phyloP scores from a whole-genome alignment of 2,888 invertebrate species.

The Atherix ibis region DNA sequence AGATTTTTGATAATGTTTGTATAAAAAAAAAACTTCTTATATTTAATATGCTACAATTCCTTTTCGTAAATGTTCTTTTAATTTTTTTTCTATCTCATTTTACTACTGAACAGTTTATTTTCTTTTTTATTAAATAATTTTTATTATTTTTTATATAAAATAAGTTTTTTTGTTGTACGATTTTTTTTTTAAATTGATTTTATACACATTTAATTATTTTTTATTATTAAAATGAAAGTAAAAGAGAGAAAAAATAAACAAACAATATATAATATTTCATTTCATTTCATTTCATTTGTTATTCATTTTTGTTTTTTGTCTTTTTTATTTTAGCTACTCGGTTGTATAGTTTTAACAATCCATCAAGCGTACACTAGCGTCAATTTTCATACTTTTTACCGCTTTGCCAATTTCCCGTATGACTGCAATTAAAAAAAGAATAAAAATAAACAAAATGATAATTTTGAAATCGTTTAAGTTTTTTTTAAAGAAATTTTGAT shows the following conservation, averaged over 20 bases:
- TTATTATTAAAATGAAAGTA: background rate
- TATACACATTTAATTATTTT: too few species aligned
- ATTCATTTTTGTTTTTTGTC: background rate
- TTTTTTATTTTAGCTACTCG: slow-evolving; percentile 5
- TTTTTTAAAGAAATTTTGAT: slow-evolving; percentile 2
- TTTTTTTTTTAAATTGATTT: too few species aligned
- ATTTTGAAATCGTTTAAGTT: slow-evolving; percentile 4
- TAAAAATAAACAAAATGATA: slow-evolving; percentile 12
- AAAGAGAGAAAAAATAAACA: background rate
- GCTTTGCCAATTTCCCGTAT: slow-evolving; percentile 14
- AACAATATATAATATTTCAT: background rate
- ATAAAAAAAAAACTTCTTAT: too few species aligned
- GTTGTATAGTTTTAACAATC: slow-evolving; percentile 6
- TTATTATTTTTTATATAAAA: too few species aligned
- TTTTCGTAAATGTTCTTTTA: too few species aligned
- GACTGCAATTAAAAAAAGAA: slow-evolving; percentile 14
- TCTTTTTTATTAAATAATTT: too few species aligned
- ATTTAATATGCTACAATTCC: too few species aligned
- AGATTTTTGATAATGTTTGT: too few species aligned
- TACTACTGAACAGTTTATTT: too few species aligned
- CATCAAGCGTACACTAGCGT: slow-evolving; percentile 1
- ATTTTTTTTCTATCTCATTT: too few species aligned
- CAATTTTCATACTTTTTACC: slow-evolving; percentile 10
- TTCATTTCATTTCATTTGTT: background rate
- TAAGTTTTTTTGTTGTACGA: too few species aligned